A percentile compares a stretch with the other conserved stretches of the same genome.
Conservation (phyloP, 2,797 vertebrate genomes). For the Clarias fuscus region DNA sequence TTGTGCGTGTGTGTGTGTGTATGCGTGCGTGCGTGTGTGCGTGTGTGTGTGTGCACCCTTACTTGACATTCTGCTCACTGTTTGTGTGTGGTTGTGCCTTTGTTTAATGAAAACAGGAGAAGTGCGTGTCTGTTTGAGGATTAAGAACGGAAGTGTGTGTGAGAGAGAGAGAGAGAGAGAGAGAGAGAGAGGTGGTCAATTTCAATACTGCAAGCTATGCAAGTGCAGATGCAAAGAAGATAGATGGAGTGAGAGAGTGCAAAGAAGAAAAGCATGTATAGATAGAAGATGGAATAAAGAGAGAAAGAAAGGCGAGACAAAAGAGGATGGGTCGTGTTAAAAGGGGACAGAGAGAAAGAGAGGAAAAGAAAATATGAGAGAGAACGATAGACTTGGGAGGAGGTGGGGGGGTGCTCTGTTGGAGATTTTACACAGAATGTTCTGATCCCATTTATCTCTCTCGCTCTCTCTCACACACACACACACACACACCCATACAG, state of each 20-base stretch:
- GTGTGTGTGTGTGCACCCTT: slow-evolving; percentile 31
- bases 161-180: background rate
- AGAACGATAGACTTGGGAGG: background rate
- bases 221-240: slow-evolving; percentile 27
- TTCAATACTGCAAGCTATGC: slow-evolving; percentile 31
- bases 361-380: background rate
- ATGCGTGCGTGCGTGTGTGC: background rate
- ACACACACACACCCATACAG: slow-evolving; percentile 2
- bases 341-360: background rate
- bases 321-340: background rate
- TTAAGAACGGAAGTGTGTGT: slow-evolving; percentile 19
- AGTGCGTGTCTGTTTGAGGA: slow-evolving; percentile 34
- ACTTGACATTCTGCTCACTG: slow-evolving; percentile 36
- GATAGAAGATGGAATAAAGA: slow-evolving; percentile 11
- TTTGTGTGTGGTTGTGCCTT: slow-evolving; percentile 35
- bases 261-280: background rate
- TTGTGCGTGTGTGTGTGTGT: background rate
- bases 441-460: slow-evolving; percentile 48
- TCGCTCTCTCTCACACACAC: background rate
- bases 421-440: slow-evolving; percentile 39
- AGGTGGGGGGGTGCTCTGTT: background rate
- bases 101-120: slow-evolving; percentile 37
- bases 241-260: background rate
- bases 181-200: slow-evolving; percentile 24
- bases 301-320: background rate